These are phyloP conservation scores for Taurulus bubalis DNA, from an alignment of 2,113 vertebrate genomes.

Conservation along the genomic window DNA sequence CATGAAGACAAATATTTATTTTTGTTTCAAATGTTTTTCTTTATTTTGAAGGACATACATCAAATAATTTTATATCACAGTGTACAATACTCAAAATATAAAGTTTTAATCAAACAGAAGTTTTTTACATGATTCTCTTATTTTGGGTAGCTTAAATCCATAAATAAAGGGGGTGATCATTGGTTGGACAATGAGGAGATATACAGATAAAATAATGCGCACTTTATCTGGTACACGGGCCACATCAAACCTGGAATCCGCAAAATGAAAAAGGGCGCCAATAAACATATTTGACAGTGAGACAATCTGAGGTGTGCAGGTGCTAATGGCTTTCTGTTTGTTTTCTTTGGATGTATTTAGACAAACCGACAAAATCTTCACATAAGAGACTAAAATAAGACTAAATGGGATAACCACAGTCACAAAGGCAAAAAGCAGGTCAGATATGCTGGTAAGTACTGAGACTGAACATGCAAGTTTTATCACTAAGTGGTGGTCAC, in stretches of 20 bases:
- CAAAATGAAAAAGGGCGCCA: conserved; percentile 21
- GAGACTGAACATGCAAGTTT: conserved; percentile 35
- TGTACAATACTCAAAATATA: neutral
- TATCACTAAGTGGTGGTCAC: conserved; percentile 41
- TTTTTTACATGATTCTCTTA: conserved; percentile 32
- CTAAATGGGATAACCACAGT: conserved; percentile 14
- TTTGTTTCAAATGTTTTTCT: neutral
- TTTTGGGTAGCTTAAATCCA: conserved; percentile 31
- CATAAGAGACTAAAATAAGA: conserved; percentile 43
- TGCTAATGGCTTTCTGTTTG: conserved; percentile 41
- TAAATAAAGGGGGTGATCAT: conserved; percentile 45
- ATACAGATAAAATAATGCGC: conserved; percentile 28
- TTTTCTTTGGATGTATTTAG: conserved; percentile 21
- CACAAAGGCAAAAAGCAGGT: neutral
- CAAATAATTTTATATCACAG: neutral
- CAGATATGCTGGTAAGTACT: neutral
- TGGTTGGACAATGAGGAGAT: conserved; percentile 31
- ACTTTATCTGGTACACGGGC: neutral
- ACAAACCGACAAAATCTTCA: conserved; percentile 35
- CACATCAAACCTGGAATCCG: conserved; percentile 18
- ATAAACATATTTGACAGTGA: conserved; percentile 43
- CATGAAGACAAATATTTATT: conserved; percentile 4
- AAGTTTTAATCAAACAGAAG: conserved; percentile 3
- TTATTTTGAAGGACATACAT: neutral
- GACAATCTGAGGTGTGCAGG: conserved; percentile 50